Percentiles rank a stretch among this genome's conserved stretches.
phyloP scores from a whole-genome alignment of 2,888 invertebrate genomes.

The Lapara coniferarum region DNA sequence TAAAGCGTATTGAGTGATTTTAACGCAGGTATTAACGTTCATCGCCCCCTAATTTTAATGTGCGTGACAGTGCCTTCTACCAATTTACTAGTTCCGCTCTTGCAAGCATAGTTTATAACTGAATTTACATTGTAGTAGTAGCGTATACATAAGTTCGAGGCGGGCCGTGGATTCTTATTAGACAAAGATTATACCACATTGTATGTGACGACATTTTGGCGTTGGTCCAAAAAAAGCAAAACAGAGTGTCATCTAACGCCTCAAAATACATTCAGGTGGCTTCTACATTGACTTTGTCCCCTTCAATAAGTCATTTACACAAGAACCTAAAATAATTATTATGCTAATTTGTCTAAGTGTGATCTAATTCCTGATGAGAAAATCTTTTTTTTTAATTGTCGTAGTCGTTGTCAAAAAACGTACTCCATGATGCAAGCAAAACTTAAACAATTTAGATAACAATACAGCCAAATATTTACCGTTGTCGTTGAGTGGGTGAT shows the following conservation, averaged over 20 bases:
- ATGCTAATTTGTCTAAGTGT: no score
- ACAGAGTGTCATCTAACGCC: not conserved
- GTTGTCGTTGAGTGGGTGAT: constrained; percentile 60
- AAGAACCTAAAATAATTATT: no score
- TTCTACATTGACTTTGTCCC: not conserved
- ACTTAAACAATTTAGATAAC: not conserved
- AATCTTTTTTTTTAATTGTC: no score
- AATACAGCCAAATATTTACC: constrained; percentile 48
- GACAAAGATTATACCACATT: not conserved
- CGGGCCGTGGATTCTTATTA: not conserved
- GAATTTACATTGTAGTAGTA: no score
- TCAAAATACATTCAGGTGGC: not conserved
- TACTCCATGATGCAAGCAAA: not conserved
- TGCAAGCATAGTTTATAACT: no score
- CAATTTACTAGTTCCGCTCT: no score
- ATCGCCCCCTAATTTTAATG: no score
- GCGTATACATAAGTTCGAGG: not conserved
- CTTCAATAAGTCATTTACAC: not conserved
- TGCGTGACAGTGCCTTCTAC: no score
- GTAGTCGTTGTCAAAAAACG: not conserved
- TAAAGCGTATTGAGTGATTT: no score
- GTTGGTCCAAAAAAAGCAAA: not conserved
- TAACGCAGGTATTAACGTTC: no score
- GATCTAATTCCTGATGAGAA: no score
- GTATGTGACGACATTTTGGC: not conserved